phyloP scores from a whole-genome alignment of 2,113 vertebrate species.

The Clupea harengus region DNA sequence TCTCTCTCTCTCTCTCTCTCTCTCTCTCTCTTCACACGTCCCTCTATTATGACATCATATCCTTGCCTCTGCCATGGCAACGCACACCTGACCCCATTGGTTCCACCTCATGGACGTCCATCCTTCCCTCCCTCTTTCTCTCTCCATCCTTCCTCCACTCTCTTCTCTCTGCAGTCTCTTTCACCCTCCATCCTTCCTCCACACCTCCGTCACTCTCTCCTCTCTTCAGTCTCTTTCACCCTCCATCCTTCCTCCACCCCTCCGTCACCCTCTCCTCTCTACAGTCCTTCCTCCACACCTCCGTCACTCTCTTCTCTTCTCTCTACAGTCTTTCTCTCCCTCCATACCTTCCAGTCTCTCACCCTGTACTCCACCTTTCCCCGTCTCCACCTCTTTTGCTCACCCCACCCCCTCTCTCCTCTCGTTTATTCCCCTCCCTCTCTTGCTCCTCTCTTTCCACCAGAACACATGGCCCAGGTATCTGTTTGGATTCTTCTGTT shows the following conservation, averaged over 20 bases:
- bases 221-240: too few species aligned
- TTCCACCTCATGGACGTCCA: neutral
- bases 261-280: constrained; percentile 9
- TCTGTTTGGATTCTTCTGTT: neutral
- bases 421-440: too few species aligned
- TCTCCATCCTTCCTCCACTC: neutral
- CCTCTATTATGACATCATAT: constrained; percentile 38
- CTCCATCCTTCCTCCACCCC: too few species aligned
- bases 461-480: neutral
- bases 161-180: neutral
- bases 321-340: too few species aligned
- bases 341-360: neutral
- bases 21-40: too few species aligned
- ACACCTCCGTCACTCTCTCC: neutral
- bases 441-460: too few species aligned
- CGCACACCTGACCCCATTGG: constrained; percentile 29
- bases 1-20: constrained; percentile 1
- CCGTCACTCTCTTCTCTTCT: neutral
- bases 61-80: constrained; percentile 35
- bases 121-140: too few species aligned
- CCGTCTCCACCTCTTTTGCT: neutral
- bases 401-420: neutral
- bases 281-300: constrained; percentile 3
- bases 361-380: neutral
- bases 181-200: neutral